Base-by-base conservation (phyloP, 2,113 vertebrate genomes). In the Ivindomyrus marchei region DNA sequence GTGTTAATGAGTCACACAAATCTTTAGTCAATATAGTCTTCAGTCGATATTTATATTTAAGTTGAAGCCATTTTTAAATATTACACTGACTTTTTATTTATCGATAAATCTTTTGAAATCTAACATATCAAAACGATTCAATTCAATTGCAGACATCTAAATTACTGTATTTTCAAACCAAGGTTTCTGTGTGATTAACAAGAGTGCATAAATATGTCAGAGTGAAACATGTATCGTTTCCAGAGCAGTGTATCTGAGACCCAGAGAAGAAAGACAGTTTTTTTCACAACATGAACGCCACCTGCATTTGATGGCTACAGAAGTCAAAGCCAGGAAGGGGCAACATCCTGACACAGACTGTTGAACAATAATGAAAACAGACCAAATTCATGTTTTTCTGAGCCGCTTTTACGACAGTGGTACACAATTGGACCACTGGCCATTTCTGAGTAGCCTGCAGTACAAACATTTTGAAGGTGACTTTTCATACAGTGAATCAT, bases 291-390 rank as follows among this genome's bases (percentile, higher is more conserved):
- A 19, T 49, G 27, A 56, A 53, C n/a, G 2, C 15, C 49, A 15
- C 6, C 10, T 19, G 31, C 49, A 31, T 87, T 53, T 52, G 6
- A 56, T 6, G 2, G 50, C 11, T 53, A 56, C 15, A 6, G 50
- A 56, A 87, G 39, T 87, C 15, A 39, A 87, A 50, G 3, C 2
- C 85, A 87, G 85, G 85, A 87, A 87, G 53, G 50, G 85, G 13
- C 9, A 27, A 19, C 85, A 52, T 87, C 85, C 46, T 87, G 45
- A 53, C n/a, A 85, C 84, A 56, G 3, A n/a, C 42, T 7, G n/a
- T 87, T 87, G 10, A 87, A 39, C 49, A 87, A 87, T 7, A 53
- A 87, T 87, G 11, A 87, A 56, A 87, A 87, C 21, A 87, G 24
- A 50, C 47, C 31, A 31, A 87, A 52, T 87, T 39, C 21, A 53